These are phyloP conservation scores for Trichonephila clavata DNA, from an alignment of 1,140 invertebrate genomes.

Conservation along the genomic window DNA sequence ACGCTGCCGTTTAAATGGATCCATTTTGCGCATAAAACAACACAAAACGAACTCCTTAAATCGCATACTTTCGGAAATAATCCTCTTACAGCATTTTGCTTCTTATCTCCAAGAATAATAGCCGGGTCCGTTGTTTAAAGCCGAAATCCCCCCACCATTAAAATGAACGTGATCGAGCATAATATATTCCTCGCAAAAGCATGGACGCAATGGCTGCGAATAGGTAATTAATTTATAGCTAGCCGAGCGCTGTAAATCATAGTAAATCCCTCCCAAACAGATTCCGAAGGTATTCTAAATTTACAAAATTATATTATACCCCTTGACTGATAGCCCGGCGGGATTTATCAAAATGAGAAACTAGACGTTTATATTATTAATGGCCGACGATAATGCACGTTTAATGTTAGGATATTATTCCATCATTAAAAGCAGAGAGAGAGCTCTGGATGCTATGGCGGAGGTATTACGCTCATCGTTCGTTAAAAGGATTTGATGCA, in stretches of 20 bases:
- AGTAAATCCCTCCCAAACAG: conserved; percentile 62
- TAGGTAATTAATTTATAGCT: conserved; percentile 74
- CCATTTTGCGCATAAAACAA: conserved; percentile 35
- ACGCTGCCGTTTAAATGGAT: conserved; percentile 13
- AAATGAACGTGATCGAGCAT: conserved; percentile 72
- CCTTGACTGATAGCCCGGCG: conserved; percentile 73
- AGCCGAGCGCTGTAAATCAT: conserved; percentile 70
- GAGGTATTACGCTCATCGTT: conserved; percentile 62
- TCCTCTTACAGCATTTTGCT: conserved; percentile 71
- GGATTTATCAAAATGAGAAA: conserved; percentile 76
- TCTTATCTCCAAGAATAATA: conserved; percentile 72
- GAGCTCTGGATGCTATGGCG: neutral
- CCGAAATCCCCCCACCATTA: conserved; percentile 56
- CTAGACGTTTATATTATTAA: conserved; percentile 75
- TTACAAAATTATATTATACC: conserved; percentile 75
- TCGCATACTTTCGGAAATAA: conserved; percentile 52
- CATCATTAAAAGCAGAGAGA: conserved; percentile 62
- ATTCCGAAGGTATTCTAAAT: conserved; percentile 72
- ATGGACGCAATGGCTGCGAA: conserved; percentile 8
- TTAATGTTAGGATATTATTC: conserved; percentile 75
- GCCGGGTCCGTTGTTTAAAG: conserved; percentile 40
- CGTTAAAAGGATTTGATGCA: conserved; percentile 61
- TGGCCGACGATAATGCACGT: conserved; percentile 71
- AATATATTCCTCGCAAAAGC: conserved; percentile 53
- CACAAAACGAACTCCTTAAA: conserved; percentile 34